phyloP scores from a whole-genome alignment of 1,140 invertebrate species.

The Pseudomyrmex sp. region DNA sequence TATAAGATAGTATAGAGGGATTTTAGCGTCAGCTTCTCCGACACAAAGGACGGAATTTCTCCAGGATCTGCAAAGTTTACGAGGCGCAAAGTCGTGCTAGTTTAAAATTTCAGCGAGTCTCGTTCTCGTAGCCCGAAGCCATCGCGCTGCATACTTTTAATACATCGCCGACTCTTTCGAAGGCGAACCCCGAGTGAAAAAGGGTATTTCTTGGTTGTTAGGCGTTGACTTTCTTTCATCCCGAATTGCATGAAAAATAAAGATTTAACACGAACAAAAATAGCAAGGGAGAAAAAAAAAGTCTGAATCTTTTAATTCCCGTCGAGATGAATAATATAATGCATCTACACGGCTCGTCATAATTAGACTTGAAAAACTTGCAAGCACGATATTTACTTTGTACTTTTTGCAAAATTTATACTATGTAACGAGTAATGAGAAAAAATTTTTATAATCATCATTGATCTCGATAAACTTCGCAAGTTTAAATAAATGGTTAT shows the following conservation, averaged over 20 bases:
- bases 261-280: constrained; percentile 28
- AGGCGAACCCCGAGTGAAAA: constrained; percentile 39
- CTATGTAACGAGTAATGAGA: neutral
- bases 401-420: neutral
- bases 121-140: constrained; percentile 53
- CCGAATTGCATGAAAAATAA: constrained; percentile 47
- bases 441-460: neutral
- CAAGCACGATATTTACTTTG: neutral
- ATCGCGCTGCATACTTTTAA: constrained; percentile 52
- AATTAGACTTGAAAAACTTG: neutral
- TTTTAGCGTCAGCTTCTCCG: constrained; percentile 34
- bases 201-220: constrained; percentile 48
- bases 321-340: constrained; percentile 1
- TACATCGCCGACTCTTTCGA: constrained; percentile 45
- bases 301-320: constrained; percentile 13
- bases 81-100: constrained; percentile 55
- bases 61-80: constrained; percentile 54
- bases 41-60: constrained; percentile 44
- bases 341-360: neutral
- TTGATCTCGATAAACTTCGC: neutral
- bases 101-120: constrained; percentile 57
- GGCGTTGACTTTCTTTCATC: constrained; percentile 48
- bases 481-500: too few relatives aligned
- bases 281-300: neutral
- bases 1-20: neutral